Percentiles rank a stretch among this genome's conserved stretches.
These are phyloP conservation scores for Mustelus asterias DNA, from an alignment of 2,113 vertebrate genomes.

Conservation along the genomic window DNA sequence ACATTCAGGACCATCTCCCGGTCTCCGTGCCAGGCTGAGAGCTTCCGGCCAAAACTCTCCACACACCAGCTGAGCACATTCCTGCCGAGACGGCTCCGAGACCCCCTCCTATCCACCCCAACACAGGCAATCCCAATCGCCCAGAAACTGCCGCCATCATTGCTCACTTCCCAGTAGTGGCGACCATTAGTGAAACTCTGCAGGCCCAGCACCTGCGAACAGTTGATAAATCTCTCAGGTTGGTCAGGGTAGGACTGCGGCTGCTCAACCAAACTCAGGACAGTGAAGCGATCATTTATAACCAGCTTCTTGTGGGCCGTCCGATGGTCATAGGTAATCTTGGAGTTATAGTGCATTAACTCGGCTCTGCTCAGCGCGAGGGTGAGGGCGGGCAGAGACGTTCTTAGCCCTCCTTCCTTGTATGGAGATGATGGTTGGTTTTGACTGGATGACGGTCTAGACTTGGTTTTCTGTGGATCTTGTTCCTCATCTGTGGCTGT, in stretches of 20 bases:
- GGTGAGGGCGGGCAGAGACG: too few species aligned
- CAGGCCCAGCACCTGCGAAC: conserved; percentile 72
- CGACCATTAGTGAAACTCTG: conserved; percentile 70
- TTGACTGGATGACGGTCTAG: too few species aligned
- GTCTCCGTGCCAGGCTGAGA: conserved; percentile 79
- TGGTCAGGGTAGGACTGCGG: conserved; percentile 44
- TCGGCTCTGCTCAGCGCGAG: too few species aligned
- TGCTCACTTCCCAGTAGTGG: conserved; percentile 90
- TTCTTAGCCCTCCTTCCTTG: too few species aligned
- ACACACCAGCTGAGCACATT: conserved; percentile 83
- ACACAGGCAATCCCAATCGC: conserved; percentile 73
- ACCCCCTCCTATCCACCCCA: conserved; percentile 68
- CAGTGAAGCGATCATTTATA: conserved; percentile 59
- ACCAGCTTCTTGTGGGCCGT: conserved; percentile 69
- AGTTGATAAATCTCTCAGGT: conserved; percentile 67
- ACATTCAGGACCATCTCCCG: conserved; percentile 59
- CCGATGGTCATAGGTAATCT: conserved; percentile 63
- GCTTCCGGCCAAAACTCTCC: conserved; percentile 80
- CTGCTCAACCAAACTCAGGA: conserved; percentile 55
- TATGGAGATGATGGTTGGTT: too few species aligned
- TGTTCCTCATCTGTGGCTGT: too few species aligned
- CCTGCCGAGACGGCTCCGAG: conserved; percentile 77
- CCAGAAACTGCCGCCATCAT: conserved; percentile 72
- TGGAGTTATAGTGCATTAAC: too few species aligned
- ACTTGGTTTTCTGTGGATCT: too few species aligned